Evolutionary conservation across 2,888 invertebrate species (phyloP), one percentile per base, ranked within the genome.

Genomic region (Drosophila fungiperda): DNA sequence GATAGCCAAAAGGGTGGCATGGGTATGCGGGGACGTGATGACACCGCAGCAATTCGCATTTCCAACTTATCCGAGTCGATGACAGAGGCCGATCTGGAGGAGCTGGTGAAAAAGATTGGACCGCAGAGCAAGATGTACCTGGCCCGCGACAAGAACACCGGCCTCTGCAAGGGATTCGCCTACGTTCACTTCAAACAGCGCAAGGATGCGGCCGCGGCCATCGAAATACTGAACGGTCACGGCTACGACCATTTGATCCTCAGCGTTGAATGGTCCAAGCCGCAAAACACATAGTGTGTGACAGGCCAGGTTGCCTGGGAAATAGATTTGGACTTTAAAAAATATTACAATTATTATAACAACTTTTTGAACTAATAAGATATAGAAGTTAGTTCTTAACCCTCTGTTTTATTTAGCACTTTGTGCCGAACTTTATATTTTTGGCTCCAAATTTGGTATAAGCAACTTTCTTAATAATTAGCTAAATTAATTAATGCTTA

Each of bases 251-350:
- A 99, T 94, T 95, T 99, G 85, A 99, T 99, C 93, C 94, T 99
- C 61, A 98, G 96, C 93, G 99, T 99, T n/a, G 99, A 99, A 94
- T 99, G 99, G 99, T 99, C 99, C 0, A 99, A 98, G 92, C 97
- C 97, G 49, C 96, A 96, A 73, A 93, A 84, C 45, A 61, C 15
- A 38, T 15, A 26, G 57, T 58, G 52, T 42, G 65, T 8, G 2
- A 23, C 15, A 15, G 20, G 20, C 15, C 20, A 3, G 15, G 15
- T 20, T 45, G 15, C 7, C 12, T 8, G 4, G 12, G 45, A 1
- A 45, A 20, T 4, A 8, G 20, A 45, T 45, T 45, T 23, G 8
- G 15, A 45, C 15, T 8, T 23, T 45, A 45, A 8, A 45, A 23
- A 26, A 45, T 45, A 23, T 45, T 20, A 8, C 4, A 23, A 29